A percentile compares a stretch with the other conserved stretches of the same genome.
phyloP scores from a whole-genome alignment of 2,888 invertebrate genomes.

The Acholoe squamosa region DNA sequence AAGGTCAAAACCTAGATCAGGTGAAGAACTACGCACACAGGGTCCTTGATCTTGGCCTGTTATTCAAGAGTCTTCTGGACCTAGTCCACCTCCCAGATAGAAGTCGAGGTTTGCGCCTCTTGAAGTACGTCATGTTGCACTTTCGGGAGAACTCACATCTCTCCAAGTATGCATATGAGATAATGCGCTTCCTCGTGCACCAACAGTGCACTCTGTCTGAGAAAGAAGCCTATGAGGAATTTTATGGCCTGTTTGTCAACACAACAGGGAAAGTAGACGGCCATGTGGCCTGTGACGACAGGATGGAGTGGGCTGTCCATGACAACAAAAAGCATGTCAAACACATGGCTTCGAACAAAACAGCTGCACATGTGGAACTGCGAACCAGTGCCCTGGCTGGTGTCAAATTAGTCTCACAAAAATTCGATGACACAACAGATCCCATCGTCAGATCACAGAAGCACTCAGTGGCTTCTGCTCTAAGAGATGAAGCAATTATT shows the following conservation, averaged over 20 bases:
- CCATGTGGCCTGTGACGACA: conserved; percentile 55
- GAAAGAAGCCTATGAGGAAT: conserved; percentile 14
- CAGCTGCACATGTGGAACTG: neutral
- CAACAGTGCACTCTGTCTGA: conserved; percentile 33
- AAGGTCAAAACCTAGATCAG: neutral
- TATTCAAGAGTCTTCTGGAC: conserved; percentile 41
- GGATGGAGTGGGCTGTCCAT: conserved; percentile 61
- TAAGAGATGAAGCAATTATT: conserved; percentile 13
- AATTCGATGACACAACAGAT: conserved; percentile 24
- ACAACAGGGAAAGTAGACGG: conserved; percentile 42
- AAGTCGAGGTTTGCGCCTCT: neutral
- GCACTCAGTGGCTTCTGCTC: neutral
- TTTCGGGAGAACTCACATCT: conserved; percentile 7
- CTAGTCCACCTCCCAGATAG: conserved; percentile 46
- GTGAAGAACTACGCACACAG: conserved; percentile 49
- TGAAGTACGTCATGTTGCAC: conserved; percentile 60
- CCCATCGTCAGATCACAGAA: neutral
- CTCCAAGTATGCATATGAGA: conserved; percentile 60
- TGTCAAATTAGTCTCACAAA: neutral
- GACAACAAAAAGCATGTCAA: neutral
- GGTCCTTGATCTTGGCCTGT: conserved; percentile 59
- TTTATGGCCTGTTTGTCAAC: conserved; percentile 58
- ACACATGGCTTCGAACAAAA: conserved; percentile 43
- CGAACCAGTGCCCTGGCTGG: neutral
- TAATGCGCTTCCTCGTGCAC: conserved; percentile 52